Conservation (phyloP, 1,140 invertebrate species). For the Drosophila miranda region DNA sequence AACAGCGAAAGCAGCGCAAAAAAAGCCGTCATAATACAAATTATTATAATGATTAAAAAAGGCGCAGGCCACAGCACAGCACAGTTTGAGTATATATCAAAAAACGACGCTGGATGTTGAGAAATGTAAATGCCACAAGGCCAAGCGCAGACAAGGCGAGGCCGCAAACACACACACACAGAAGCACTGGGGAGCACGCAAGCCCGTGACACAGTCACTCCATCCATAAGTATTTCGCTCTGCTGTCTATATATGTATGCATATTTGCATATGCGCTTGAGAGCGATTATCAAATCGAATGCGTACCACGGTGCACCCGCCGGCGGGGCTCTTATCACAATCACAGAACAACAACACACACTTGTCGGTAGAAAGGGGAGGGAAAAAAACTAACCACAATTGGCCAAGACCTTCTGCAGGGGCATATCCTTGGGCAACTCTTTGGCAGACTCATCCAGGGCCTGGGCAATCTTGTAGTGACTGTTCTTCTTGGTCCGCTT, state of each 20-base stretch:
- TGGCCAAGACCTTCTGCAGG: constrained; percentile 84
- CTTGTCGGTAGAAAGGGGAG: neutral
- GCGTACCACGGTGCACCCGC: too few species aligned
- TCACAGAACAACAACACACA: neutral
- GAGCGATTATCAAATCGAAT: constrained; percentile 1
- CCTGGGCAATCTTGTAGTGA: constrained; percentile 84
- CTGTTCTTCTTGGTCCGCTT: constrained; percentile 87
- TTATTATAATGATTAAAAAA: constrained; percentile 77
- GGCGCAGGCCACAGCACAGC: constrained; percentile 29
- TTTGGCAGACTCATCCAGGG: constrained; percentile 84
- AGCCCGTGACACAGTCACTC: constrained; percentile 72
- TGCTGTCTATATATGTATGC: too few species aligned
- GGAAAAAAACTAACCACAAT: constrained; percentile 83
- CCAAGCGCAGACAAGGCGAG: constrained; percentile 80
- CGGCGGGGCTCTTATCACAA: neutral
- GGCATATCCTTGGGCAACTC: constrained; percentile 84
- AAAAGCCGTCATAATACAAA: constrained; percentile 64
- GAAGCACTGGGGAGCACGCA: constrained; percentile 46
- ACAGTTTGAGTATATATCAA: constrained; percentile 23
- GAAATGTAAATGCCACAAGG: constrained; percentile 81
- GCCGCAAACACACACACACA: constrained; percentile 53
- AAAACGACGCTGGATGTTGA: constrained; percentile 58
- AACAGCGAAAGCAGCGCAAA: constrained; percentile 66
- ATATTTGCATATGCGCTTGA: too few species aligned
- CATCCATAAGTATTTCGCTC: constrained; percentile 35